phyloP scores from a whole-genome alignment of 2,113 vertebrate genomes.

The Cettia cetti region DNA sequence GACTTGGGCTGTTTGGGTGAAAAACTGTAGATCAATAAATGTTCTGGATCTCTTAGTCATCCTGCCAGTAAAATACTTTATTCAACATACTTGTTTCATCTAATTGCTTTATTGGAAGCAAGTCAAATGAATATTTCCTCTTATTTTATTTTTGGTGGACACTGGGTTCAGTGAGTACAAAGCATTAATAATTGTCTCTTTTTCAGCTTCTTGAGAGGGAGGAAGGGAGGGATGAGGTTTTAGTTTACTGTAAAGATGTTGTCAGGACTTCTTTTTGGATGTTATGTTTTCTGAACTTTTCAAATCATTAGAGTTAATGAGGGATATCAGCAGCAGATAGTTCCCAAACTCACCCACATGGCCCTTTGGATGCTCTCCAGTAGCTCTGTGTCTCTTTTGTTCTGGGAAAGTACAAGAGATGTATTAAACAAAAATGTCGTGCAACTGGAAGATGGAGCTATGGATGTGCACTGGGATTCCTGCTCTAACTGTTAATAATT shows the following conservation, averaged over 20 bases:
- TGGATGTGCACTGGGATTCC: neutral
- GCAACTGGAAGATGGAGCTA: neutral
- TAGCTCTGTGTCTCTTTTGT: neutral
- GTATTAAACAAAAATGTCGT: neutral
- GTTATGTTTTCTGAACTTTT: neutral
- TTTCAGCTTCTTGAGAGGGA: neutral
- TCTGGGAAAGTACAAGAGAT: neutral
- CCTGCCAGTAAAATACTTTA: conserved; percentile 46
- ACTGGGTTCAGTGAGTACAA: neutral
- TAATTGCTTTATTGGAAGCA: conserved; percentile 64
- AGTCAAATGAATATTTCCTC: conserved; percentile 43
- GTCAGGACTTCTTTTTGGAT: neutral
- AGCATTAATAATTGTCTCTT: neutral
- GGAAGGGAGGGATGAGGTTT: neutral
- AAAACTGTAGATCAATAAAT: conserved; percentile 33
- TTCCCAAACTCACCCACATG: neutral
- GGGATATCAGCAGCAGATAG: neutral
- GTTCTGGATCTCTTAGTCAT: conserved; percentile 44
- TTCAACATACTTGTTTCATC: conserved; percentile 32
- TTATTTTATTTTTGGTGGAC: conserved; percentile 1
- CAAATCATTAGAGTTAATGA: neutral
- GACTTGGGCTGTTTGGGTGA: neutral
- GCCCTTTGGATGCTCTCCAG: neutral
- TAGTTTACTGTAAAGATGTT: neutral
- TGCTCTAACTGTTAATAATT: neutral